Evolutionary conservation across 1,140 invertebrate species (phyloP), one percentile per base, ranked within the genome.

Genomic region (Dryas iulia): DNA sequence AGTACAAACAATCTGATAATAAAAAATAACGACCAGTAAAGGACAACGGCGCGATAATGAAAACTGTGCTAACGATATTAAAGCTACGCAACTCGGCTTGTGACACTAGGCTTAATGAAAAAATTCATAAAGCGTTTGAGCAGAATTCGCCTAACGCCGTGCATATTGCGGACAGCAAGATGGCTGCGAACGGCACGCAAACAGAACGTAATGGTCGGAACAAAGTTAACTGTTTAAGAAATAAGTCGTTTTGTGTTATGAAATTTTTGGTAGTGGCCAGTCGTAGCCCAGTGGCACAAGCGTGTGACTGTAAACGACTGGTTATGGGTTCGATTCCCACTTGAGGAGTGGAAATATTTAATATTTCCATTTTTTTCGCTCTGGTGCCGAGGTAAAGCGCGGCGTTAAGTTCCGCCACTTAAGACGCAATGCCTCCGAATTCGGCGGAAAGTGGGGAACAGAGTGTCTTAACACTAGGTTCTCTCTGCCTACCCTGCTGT

Each of bases 21-120:
- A 61, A 61, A 61, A n/a, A 25, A 39, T 61, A 26, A 61, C 59
- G 35, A 39, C 18, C 59, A 52, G 35, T 61, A 61, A 52, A 61
- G 59, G 59, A 12, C 33, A 52, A 61, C 21, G n/a, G 59, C 35
- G 59, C 47, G 35, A 26, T 61, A 61, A 61, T 61, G 35, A 61
- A 61, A 61, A 61, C 35, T 61, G 33, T 7, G 56, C 56, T 61
- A 66, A 61, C 58, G 62, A 58, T 58, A 68, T 62, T 69, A 56
- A 35, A 62, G 31, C 53, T 10, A 68, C 28, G 54, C 52, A 33
- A 18, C 31, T 12, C 31, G 25, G 58, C 59, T 23, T 26, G 26
- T 31, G 63, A 59, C 69, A 62, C 59, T 54, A 60, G 54, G 69
- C 69, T 66, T 71, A 66, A 71, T 71, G 64, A 71, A 71, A 66